A percentile compares a stretch with the other conserved stretches of the same genome.
Evolutionary conservation across 1,140 invertebrate genomes (phyloP).

Genomic region (Kradibia gibbosae): DNA sequence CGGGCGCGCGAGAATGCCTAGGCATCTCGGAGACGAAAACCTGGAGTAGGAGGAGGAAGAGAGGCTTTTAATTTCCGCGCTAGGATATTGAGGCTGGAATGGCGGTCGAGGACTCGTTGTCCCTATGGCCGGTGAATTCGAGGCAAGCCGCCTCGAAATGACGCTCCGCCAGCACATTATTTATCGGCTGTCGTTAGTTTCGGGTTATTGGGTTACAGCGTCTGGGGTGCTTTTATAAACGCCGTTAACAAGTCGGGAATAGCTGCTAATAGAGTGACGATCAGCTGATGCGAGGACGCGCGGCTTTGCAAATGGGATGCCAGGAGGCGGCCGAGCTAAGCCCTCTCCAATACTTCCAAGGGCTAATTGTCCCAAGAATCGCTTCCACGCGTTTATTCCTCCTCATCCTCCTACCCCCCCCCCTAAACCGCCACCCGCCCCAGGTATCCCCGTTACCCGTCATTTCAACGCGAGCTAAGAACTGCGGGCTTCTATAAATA

Average conservation of each 20-base stretch:
- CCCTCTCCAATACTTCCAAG: neutral
- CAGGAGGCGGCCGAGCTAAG: neutral
- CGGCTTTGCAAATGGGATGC: neutral
- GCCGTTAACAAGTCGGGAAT: conserved; percentile 25
- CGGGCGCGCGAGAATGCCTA: no score
- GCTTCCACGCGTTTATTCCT: no score
- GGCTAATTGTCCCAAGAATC: neutral
- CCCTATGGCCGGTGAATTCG: neutral
- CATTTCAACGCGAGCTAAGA: neutral
- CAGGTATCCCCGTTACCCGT: neutral
- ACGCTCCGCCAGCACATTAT: neutral
- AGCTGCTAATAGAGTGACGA: conserved; percentile 23
- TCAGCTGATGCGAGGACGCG: neutral
- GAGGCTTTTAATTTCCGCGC: conserved; percentile 32
- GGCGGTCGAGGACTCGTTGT: neutral
- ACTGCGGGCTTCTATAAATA: neutral
- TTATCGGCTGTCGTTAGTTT: conserved; percentile 13
- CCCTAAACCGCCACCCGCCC: no score
- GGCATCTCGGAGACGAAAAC: no score
- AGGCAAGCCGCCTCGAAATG: conserved; percentile 27
- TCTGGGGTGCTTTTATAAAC: neutral
- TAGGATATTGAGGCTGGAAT: conserved; percentile 11
- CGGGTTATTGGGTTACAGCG: neutral
- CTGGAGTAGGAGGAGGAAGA: neutral
- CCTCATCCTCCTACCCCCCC: no score